Conservation (phyloP, 2,113 vertebrate species). For the Labeo catla region DNA sequence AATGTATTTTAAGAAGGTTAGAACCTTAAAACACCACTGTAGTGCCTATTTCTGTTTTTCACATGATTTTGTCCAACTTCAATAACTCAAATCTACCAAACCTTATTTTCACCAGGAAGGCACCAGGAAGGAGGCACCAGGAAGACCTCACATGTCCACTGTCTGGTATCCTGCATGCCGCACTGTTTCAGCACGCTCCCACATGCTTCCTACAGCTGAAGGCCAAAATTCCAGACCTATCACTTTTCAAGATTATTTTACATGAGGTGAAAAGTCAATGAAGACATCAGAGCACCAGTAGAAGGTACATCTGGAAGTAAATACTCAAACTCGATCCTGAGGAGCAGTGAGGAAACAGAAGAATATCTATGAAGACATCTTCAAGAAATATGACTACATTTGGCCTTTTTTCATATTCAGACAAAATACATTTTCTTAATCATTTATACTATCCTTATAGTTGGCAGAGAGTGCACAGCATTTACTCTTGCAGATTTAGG, state of each 20-base stretch:
- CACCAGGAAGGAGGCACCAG: not conserved
- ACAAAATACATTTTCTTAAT: constrained; percentile 1
- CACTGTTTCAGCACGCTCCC: not conserved
- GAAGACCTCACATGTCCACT: not conserved
- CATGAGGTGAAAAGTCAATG: not conserved
- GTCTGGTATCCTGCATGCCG: not conserved
- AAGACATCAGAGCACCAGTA: not conserved
- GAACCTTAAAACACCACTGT: too few species aligned
- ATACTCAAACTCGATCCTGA: not conserved
- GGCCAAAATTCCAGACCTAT: constrained; percentile 30
- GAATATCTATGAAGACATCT: constrained; percentile 1
- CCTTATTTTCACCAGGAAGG: not conserved
- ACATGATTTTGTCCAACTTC: not conserved
- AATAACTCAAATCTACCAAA: not conserved
- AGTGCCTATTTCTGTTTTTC: too few species aligned
- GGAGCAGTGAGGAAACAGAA: not conserved
- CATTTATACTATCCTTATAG: not conserved
- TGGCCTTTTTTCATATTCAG: not conserved
- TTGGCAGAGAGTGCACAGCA: not conserved
- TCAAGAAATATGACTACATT: not conserved
- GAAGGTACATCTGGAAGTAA: not conserved
- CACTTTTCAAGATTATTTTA: constrained; percentile 28
- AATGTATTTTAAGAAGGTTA: too few species aligned
- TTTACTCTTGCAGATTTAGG: not conserved
- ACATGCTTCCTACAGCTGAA: constrained; percentile 18